Evolutionary conservation across 2,797 vertebrate genomes (phyloP).

Genomic region (Rhadinocentrus ornatus): DNA sequence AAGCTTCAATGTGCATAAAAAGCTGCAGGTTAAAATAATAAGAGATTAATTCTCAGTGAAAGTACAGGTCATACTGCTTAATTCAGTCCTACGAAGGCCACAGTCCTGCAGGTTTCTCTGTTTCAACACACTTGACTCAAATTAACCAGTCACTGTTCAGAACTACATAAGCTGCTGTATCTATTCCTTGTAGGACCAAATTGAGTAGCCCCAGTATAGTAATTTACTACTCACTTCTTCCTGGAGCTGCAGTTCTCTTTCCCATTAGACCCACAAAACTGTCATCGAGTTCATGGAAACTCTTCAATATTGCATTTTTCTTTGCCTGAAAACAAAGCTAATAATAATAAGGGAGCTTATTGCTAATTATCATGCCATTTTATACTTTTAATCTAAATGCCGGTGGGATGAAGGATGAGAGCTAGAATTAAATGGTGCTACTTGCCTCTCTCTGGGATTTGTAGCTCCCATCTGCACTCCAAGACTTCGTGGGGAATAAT

Average conservation of each 20-base stretch:
- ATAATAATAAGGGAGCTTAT: not conserved
- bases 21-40: not conserved
- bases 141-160: too few species aligned
- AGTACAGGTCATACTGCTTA: not conserved
- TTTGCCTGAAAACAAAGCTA: slow-evolving; percentile 16
- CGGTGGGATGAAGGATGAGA: not conserved
- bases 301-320: slow-evolving; percentile 44
- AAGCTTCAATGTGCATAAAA: slow-evolving; percentile 17
- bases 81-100: too few species aligned
- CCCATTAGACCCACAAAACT: slow-evolving; percentile 79
- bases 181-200: not conserved
- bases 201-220: not conserved
- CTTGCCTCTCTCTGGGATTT: slow-evolving; percentile 35
- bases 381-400: not conserved
- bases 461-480: slow-evolving; percentile 36
- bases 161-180: not conserved
- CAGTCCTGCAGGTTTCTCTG: too few species aligned
- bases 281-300: slow-evolving; percentile 61
- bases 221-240: slow-evolving; percentile 30
- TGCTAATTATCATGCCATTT: not conserved
- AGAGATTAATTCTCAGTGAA: not conserved
- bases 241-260: slow-evolving; percentile 58
- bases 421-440: not conserved
- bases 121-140: too few species aligned
- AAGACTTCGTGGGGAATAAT: slow-evolving; percentile 41